These are phyloP conservation scores for Octomys mimax DNA, from an alignment of 2,797 vertebrate species.

Conservation along the genomic window DNA sequence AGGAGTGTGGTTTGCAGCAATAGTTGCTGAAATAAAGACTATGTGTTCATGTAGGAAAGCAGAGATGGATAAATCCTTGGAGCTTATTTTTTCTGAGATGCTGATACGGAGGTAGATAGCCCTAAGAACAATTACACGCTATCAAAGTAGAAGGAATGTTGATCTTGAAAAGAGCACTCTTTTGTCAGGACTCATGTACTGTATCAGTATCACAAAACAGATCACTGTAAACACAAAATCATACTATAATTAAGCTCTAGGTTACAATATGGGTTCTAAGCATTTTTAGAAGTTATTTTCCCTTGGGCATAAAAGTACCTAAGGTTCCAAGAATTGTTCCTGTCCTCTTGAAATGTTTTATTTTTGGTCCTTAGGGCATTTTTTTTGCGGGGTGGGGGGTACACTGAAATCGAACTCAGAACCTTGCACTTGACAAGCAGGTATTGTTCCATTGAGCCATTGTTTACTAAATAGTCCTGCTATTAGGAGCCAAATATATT, in stretches of 20 bases:
- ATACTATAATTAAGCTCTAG: background rate
- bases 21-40: background rate
- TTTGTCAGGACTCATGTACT: background rate
- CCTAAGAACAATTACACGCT: background rate
- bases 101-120: background rate
- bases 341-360: background rate
- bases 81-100: background rate
- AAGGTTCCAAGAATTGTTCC: background rate
- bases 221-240: background rate
- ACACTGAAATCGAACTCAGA: too few species aligned
- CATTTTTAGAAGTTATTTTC: background rate
- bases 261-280: background rate
- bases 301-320: background rate
- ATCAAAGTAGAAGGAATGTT: background rate
- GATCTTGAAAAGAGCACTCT: background rate
- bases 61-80: background rate
- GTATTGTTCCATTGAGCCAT: too few species aligned
- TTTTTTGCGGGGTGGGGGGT: too few species aligned
- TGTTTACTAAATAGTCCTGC: background rate
- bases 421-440: too few species aligned
- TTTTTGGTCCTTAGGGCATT: background rate
- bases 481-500: background rate
- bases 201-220: background rate
- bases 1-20: background rate
- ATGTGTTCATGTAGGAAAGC: accelerated